Evolutionary conservation across 2,113 vertebrate genomes (phyloP).

Genomic region (Cisticola juncidis): DNA sequence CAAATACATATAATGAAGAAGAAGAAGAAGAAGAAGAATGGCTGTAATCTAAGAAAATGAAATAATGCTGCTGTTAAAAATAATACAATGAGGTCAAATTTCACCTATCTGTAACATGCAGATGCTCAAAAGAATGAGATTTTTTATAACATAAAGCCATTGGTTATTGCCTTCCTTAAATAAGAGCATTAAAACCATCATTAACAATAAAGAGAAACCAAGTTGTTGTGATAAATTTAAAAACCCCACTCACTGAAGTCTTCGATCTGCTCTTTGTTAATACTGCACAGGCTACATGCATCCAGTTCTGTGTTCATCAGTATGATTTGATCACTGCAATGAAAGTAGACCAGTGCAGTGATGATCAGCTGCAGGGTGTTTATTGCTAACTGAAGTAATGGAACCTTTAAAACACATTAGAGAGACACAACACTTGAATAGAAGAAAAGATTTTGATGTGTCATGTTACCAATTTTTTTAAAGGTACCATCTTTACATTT

Average conservation of each 20-base stretch:
- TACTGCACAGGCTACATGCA: neutral
- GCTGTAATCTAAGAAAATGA: neutral
- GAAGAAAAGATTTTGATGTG: neutral
- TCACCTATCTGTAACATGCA: neutral
- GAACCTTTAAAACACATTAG: neutral
- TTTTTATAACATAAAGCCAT: neutral
- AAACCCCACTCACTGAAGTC: neutral
- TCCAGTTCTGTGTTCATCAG: neutral
- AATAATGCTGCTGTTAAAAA: neutral
- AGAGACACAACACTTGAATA: neutral
- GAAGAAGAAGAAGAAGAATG: neutral
- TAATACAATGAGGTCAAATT: neutral
- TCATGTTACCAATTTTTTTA: neutral
- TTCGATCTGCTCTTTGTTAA: neutral
- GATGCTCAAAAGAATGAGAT: neutral
- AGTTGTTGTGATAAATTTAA: neutral
- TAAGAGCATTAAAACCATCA: neutral
- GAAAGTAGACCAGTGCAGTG: neutral
- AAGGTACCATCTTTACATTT: neutral
- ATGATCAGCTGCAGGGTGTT: neutral
- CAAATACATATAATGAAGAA: neutral
- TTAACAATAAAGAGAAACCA: neutral
- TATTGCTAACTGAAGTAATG: neutral
- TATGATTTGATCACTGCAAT: neutral
- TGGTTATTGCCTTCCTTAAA: neutral